Conservation (phyloP, 2,888 invertebrate genomes). For the Sthenelais limicola region DNA sequence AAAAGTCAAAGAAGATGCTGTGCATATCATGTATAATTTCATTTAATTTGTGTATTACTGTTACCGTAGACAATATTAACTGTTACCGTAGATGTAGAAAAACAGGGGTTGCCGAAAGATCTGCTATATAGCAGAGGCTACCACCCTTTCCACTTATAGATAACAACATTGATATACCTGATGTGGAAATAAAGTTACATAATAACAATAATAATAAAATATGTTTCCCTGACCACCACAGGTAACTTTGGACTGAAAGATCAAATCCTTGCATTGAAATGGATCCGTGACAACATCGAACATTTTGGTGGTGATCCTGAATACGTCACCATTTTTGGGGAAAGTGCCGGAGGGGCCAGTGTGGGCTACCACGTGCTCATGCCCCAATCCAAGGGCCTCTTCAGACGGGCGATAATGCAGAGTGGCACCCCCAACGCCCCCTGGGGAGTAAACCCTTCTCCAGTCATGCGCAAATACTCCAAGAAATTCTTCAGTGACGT, state of each 20-base stretch:
- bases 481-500: constrained; percentile 46
- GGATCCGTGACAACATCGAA: constrained; percentile 60
- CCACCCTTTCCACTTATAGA: too few relatives aligned
- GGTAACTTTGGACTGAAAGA: constrained; percentile 95
- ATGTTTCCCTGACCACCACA: too few relatives aligned
- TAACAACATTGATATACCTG: too few relatives aligned
- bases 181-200: too few relatives aligned
- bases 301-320: constrained; percentile 81
- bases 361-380: constrained; percentile 83
- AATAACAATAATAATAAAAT: too few relatives aligned
- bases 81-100: too few relatives aligned
- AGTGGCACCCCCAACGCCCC: constrained; percentile 91
- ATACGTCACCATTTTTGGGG: constrained; percentile 93
- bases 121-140: too few relatives aligned
- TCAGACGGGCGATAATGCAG: constrained; percentile 87
- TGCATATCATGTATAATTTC: too few relatives aligned
- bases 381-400: constrained; percentile 86
- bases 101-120: too few relatives aligned
- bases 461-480: constrained; percentile 47
- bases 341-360: constrained; percentile 91
- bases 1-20: too few relatives aligned
- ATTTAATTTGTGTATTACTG: too few relatives aligned
- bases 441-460: constrained; percentile 86
- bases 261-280: constrained; percentile 86
- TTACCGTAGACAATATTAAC: too few relatives aligned